Conservation (phyloP, 2,888 invertebrate species). For the Fabriciana adippe region DNA sequence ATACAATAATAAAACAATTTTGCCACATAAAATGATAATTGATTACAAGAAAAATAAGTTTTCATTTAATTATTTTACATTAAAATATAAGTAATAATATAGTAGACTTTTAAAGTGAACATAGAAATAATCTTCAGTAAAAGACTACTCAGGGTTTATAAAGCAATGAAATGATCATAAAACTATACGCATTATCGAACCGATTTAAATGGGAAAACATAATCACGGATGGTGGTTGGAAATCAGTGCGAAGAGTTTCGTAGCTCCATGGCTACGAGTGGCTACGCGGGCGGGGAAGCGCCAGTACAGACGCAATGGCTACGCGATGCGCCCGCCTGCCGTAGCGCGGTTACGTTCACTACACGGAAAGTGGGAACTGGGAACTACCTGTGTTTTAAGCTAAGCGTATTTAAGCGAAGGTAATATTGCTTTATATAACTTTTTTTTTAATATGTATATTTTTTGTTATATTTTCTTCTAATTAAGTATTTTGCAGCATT, state of each 20-base stretch:
- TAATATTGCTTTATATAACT: constrained; percentile 11
- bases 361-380: constrained; percentile 4
- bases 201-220: not conserved
- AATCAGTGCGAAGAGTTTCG: constrained; percentile 39
- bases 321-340: constrained; percentile 60
- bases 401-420: constrained; percentile 18
- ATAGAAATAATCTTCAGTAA: no score
- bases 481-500: no score
- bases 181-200: constrained; percentile 6
- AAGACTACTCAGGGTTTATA: not conserved
- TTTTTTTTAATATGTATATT: not conserved
- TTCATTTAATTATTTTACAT: no score
- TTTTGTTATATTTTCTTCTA: no score
- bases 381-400: constrained; percentile 11
- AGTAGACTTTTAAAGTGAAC: no score
- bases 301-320: constrained; percentile 69
- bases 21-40: not conserved
- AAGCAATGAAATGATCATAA: not conserved
- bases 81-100: not conserved
- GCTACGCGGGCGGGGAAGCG: constrained; percentile 44
- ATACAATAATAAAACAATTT: not conserved
- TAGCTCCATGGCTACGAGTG: constrained; percentile 43
- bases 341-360: constrained; percentile 36
- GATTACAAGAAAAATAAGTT: not conserved
- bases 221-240: constrained; percentile 10